phyloP scores from a whole-genome alignment of 1,140 invertebrate genomes.

The Oncopeltus fasciatus region DNA sequence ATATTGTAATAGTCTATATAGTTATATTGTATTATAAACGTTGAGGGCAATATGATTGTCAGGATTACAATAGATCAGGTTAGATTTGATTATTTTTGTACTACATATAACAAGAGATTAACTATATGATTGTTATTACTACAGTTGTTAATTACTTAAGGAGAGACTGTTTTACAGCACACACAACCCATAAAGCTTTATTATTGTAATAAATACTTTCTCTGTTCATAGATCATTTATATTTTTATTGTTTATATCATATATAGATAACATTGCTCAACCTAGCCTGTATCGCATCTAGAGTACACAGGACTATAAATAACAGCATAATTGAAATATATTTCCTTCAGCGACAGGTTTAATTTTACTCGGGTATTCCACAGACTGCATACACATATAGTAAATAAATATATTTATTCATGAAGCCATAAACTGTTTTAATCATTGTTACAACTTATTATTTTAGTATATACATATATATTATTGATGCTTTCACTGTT shows the following conservation, averaged over 20 bases:
- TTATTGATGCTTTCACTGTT: conserved; percentile 14
- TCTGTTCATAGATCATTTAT: conserved; percentile 8
- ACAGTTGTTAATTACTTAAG: conserved; percentile 18
- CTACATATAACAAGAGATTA: conserved; percentile 15
- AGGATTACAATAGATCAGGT: conserved; percentile 18
- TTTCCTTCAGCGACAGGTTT: conserved; percentile 20
- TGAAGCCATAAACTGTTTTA: conserved; percentile 17
- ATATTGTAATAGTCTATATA: neutral
- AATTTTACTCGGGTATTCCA: conserved; percentile 20
- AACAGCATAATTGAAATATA: too few relatives aligned
- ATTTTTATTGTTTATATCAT: conserved; percentile 9
- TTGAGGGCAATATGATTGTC: conserved; percentile 17
- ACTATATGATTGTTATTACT: conserved; percentile 17
- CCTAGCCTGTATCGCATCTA: conserved; percentile 5
- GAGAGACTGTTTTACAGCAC: conserved; percentile 18
- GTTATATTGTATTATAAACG: neutral
- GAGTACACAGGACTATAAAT: conserved; percentile 2
- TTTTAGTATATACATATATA: conserved; percentile 13
- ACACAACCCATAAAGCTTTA: conserved; percentile 15
- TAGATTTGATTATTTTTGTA: conserved; percentile 18
- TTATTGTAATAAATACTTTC: conserved; percentile 9
- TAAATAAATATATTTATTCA: conserved; percentile 18
- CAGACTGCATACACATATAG: conserved; percentile 17
- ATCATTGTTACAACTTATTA: conserved; percentile 13
- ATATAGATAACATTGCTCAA: conserved; percentile 15